Evolutionary conservation across 1,140 invertebrate genomes (phyloP).

Genomic region (Nixonia krombeini): DNA sequence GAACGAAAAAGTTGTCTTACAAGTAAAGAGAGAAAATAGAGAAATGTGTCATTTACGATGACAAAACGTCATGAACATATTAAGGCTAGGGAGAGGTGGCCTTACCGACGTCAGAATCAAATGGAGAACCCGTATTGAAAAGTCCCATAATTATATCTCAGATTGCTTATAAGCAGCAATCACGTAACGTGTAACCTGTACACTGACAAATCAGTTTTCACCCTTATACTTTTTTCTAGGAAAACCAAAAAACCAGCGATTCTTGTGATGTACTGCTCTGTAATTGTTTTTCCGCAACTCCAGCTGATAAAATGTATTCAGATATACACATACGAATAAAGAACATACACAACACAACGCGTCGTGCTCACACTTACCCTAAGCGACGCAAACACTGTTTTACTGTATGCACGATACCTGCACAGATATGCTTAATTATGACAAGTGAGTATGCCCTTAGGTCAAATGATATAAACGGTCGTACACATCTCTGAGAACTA

Average conservation of each 20-base stretch:
- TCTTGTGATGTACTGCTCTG: not conserved
- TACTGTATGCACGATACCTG: too few species aligned
- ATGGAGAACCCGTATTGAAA: conserved; percentile 78
- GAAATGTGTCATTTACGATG: conserved; percentile 14
- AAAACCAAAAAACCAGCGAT: not conserved
- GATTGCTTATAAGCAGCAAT: conserved; percentile 6
- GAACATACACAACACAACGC: too few species aligned
- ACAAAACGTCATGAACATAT: conserved; percentile 29
- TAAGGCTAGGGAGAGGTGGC: conserved; percentile 25
- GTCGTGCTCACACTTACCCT: too few species aligned
- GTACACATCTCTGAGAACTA: too few species aligned
- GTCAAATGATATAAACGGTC: too few species aligned
- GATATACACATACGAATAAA: too few species aligned
- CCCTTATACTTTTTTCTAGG: not conserved
- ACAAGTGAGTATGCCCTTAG: too few species aligned
- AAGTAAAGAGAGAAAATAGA: conserved; percentile 3
- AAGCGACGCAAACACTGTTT: too few species aligned
- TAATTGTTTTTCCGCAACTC: not conserved
- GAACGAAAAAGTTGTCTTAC: too few species aligned
- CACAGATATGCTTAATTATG: too few species aligned
- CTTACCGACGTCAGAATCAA: conserved; percentile 83
- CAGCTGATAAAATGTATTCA: not conserved
- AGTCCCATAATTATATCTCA: conserved; percentile 74
- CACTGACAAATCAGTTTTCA: not conserved
- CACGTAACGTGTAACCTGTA: conserved; percentile 5